Percentiles rank a stretch among this genome's conserved stretches.
Conservation (phyloP, 37 sponge, comb jelly and placozoan species). For the Beroe forskalii region DNA sequence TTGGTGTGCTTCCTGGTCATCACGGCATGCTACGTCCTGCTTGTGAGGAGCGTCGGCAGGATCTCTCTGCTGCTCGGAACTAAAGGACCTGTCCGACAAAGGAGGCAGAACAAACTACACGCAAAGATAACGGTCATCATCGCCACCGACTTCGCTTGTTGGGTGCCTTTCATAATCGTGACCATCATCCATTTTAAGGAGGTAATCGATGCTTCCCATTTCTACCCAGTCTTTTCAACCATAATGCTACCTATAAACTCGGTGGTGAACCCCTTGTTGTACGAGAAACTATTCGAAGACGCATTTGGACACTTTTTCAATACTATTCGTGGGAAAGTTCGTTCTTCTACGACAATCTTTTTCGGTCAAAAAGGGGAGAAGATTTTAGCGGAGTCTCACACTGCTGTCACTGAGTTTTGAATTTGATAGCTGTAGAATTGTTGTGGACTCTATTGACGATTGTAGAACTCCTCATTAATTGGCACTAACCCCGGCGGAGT, state of each 20-base stretch:
- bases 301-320: no score
- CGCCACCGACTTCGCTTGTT: neutral
- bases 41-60: neutral
- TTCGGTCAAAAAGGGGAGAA: no score
- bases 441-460: no score
- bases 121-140: neutral
- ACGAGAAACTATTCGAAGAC: no score
- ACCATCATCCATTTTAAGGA: neutral
- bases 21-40: neutral
- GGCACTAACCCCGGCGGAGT: no score
- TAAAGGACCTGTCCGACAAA: no score
- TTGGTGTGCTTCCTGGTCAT: conserved; percentile 25
- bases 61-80: neutral
- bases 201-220: neutral
- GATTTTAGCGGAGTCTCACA: no score
- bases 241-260: conserved; percentile 15
- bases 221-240: neutral
- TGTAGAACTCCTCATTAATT: no score
- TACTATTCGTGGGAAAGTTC: no score
- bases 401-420: no score
- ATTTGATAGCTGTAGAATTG: no score
- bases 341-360: no score
- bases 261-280: conserved; percentile 1
- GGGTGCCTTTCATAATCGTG: neutral
- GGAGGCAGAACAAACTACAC: neutral